phyloP scores from a whole-genome alignment of 2,888 invertebrate genomes.

The Lithophane socia region DNA sequence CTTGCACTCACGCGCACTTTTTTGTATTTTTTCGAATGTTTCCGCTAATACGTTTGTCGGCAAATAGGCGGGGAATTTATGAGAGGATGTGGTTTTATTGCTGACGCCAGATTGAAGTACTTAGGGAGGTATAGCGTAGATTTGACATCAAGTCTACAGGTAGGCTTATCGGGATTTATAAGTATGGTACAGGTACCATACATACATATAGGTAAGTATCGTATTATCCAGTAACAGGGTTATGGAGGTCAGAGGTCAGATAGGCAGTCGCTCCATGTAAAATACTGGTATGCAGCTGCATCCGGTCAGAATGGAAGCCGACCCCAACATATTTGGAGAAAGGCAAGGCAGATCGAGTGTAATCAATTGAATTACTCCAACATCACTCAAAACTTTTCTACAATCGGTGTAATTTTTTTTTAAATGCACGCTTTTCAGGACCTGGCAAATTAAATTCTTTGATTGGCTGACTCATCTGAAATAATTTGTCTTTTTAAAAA shows the following conservation, averaged over 20 bases:
- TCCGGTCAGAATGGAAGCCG: not conserved
- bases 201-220: not conserved
- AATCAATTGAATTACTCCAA: not conserved
- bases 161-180: not conserved
- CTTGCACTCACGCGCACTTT: constrained; percentile 67
- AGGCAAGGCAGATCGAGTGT: not conserved
- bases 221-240: not conserved
- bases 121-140: not conserved
- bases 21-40: constrained; percentile 63
- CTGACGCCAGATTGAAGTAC: constrained; percentile 15
- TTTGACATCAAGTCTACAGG: not conserved
- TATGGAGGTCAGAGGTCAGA: not conserved
- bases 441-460: constrained; percentile 24
- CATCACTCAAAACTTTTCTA: not conserved
- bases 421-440: not conserved
- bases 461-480: constrained; percentile 38
- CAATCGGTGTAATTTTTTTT: no score
- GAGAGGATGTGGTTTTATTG: constrained; percentile 44
- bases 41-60: constrained; percentile 65
- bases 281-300: not conserved
- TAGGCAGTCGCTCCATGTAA: not conserved
- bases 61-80: constrained; percentile 66
- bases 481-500: constrained; percentile 38
- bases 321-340: not conserved
- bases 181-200: no score